Evolutionary conservation across 1,140 invertebrate species (phyloP).

Genomic region (Neodiprion lecontei): DNA sequence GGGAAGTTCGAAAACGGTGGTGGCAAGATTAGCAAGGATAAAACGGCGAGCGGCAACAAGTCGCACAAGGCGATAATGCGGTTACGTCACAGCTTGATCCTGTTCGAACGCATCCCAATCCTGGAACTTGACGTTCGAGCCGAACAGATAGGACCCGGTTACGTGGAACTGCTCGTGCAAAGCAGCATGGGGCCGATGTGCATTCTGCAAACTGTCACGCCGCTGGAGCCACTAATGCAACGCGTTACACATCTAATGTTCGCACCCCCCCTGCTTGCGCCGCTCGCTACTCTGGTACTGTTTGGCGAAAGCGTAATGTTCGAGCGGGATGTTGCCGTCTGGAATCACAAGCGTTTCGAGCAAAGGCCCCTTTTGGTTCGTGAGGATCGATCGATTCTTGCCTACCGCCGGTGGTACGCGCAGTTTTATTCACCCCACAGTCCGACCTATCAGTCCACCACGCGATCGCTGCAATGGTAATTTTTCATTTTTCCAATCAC

Average conservation of each 20-base stretch:
- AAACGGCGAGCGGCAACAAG: constrained; percentile 27
- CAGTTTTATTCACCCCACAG: constrained; percentile 89
- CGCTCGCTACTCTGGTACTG: constrained; percentile 74
- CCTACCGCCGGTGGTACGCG: constrained; percentile 82
- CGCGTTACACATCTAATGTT: constrained; percentile 81
- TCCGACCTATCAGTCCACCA: constrained; percentile 63
- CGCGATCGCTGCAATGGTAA: constrained; percentile 47
- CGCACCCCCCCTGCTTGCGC: constrained; percentile 65
- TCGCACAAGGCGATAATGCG: constrained; percentile 69
- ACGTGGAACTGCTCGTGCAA: constrained; percentile 74
- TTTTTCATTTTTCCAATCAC: constrained; percentile 7
- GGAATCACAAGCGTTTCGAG: constrained; percentile 86
- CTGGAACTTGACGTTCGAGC: constrained; percentile 65
- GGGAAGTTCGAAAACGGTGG: too few relatives aligned
- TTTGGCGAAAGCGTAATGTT: constrained; percentile 81
- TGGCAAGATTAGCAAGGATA: neutral
- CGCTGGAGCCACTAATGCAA: constrained; percentile 80
- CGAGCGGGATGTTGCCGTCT: constrained; percentile 84
- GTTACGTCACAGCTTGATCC: constrained; percentile 64
- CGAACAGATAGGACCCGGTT: constrained; percentile 80
- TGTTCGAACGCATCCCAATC: constrained; percentile 64
- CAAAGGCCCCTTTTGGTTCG: constrained; percentile 75
- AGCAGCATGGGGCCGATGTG: constrained; percentile 68
- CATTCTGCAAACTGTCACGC: constrained; percentile 81
- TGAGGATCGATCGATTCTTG: constrained; percentile 75